Conservation (phyloP, 1,140 invertebrate species). For the Sycobia sp. region DNA sequence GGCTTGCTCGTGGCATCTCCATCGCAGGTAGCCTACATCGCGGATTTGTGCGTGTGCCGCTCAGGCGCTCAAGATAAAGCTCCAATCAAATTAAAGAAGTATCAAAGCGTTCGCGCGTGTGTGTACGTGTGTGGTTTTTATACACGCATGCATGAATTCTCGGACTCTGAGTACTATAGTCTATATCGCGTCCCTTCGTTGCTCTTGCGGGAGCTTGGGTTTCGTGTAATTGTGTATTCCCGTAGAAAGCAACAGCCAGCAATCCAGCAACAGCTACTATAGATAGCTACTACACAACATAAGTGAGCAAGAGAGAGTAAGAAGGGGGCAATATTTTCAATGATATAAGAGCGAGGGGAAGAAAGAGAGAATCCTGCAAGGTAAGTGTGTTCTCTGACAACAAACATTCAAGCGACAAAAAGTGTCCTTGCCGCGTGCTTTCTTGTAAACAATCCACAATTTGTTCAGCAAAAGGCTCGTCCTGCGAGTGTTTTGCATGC, state of each 20-base stretch:
- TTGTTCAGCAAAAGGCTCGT: not conserved
- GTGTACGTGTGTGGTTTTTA: too few relatives aligned
- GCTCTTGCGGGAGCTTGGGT: not conserved
- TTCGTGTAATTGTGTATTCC: too few relatives aligned
- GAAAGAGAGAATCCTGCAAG: slow-evolving; percentile 1
- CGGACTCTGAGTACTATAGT: too few relatives aligned
- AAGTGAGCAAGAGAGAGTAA: not conserved
- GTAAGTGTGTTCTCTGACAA: slow-evolving; percentile 23
- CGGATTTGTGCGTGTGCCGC: not conserved
- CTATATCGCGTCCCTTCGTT: not conserved
- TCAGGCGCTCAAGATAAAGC: too few relatives aligned
- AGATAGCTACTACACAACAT: too few relatives aligned
- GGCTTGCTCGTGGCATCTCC: not conserved
- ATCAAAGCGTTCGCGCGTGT: too few relatives aligned
- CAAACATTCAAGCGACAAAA: slow-evolving; percentile 19
- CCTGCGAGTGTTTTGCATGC: too few relatives aligned
- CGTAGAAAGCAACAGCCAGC: too few relatives aligned
- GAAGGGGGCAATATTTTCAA: not conserved
- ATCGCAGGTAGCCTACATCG: not conserved
- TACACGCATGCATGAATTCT: too few relatives aligned
- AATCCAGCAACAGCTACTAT: too few relatives aligned
- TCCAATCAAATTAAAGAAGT: too few relatives aligned
- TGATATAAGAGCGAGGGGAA: not conserved
- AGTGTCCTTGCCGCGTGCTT: slow-evolving; percentile 17
- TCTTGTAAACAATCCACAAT: slow-evolving; percentile 24